Evolutionary conservation across 92 coral and sea anemone genomes (phyloP), one percentile per base, ranked within the genome.

Genomic region (Anthopleura xanthogrammica): DNA sequence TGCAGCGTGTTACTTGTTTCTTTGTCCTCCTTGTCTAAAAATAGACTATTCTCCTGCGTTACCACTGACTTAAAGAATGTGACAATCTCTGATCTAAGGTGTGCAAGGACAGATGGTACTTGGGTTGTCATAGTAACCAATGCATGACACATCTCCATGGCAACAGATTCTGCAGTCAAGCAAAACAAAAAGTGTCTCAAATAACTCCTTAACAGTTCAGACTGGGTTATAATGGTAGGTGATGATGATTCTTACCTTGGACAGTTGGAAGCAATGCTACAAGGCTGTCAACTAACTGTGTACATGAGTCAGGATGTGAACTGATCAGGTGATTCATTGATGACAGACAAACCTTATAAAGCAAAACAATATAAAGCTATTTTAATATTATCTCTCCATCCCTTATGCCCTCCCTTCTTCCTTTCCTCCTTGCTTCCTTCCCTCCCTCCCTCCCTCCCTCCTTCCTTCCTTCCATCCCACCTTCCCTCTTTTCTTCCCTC

Each of bases 101-200:
- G 82, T 43, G 76, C 90, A 52, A 96, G 94, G 43, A 81, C 92
- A 41, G 89, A 80, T 41, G 99, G 97, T 16, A 95, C 85, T 84
- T 96, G 99, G 6, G 98, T 96, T 89, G 98, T 97, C 80, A 96
- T 86, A 82, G 98, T 92, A 41, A 96, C 98, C 87, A 96, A 73
- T 19, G 96, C 90, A 79, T 87, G 95, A 68, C 98, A 94, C n/a
- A 96, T 77, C 80, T 90, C 94, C 52, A 96, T 91, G 62, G 96
- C 92, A 19, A 92, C 86, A 16, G 87, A 52, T 85, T 95, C 99
- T 96, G 78, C 43, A 24, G 13, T 75, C 43, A 39, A 39, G 50
- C 19, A 36, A 40, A 40, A 9, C 7, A 12, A 39, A 72, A 39
- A 40, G 52, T 12, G 52, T 17, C 1, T 39, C 39, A 68, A 68